Base-by-base conservation (phyloP, 2,113 vertebrate genomes). In the Xiphorhynchus elegans region DNA sequence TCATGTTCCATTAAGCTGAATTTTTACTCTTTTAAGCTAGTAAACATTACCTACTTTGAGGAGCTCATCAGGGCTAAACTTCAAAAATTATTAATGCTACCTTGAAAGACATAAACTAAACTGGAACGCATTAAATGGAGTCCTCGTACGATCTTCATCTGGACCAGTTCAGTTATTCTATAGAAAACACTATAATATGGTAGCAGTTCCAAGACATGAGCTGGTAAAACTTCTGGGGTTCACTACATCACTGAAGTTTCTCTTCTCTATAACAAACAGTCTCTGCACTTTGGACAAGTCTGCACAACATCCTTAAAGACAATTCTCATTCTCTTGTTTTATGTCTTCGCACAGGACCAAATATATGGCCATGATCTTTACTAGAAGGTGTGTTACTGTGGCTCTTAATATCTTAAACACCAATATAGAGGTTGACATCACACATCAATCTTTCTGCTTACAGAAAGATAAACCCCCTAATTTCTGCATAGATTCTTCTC, bases 41-140 rank as follows among this genome's bases (percentile, higher is more conserved):
- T 47, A 84, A 59, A 40, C 17, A 84, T 76, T 81, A 58, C 13
- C 64, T 79, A 74, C 55, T 83, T 56, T 72, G 49, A 81, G 60
- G 9, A 87, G 58, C 35, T 75, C 60, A 79, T 46, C 37, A 93
- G 49, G 37, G n/a, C 25, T 66, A 58, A 85, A 76, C 21, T 81
- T 92, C 35, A 69, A 75, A 53, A 10, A 59, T 23, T 37, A 84
- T 78, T 86, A 86, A 52, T 72, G 40, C 21, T 87, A 52, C n/a
- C 17, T 80, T 86, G 64, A 78, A 90, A 77, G 73, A 89, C 8
- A 78, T 25, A 95, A 88, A 91, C 80, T 74, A 90, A 90, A 56
- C 52, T 72, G 37, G 35, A 94, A 59, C n/a, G 44, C 83, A 52
- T 88, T 75, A 68, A 83, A 67, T 59, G n/a, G 59, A 42, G 10